Evolutionary conservation across 2,113 vertebrate genomes (phyloP).

Genomic region (Megaceryle torquata): DNA sequence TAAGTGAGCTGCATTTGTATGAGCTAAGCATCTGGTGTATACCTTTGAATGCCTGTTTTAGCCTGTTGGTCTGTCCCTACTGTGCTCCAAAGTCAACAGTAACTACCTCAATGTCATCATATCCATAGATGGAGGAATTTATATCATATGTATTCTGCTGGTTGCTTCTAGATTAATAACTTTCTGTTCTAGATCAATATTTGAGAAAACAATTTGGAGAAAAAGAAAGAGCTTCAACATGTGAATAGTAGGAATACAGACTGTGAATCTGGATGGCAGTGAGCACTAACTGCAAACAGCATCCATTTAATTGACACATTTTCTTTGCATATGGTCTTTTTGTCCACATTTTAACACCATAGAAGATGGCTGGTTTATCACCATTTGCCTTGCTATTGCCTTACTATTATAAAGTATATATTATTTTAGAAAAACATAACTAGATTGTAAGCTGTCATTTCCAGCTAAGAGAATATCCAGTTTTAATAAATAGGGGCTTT

Average conservation of each 20-base stretch:
- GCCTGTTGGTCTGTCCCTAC: background rate
- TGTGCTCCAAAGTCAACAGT: background rate
- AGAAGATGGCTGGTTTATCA: background rate
- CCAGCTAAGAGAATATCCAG: background rate
- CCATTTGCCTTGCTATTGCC: background rate
- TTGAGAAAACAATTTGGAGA: background rate
- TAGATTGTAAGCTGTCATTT: constrained; percentile 33
- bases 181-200: constrained; percentile 3
- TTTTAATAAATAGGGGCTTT: constrained; percentile 38
- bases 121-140: background rate
- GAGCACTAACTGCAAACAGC: background rate
- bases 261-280: background rate
- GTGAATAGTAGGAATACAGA: background rate
- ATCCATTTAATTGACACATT: background rate
- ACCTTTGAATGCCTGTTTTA: background rate
- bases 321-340: background rate
- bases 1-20: background rate
- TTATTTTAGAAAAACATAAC: constrained; percentile 17
- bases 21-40: background rate
- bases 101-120: background rate
- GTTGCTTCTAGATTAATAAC: background rate
- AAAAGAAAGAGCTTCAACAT: background rate
- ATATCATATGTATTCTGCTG: background rate
- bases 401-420: background rate
- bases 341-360: background rate